A percentile compares a stretch with the other conserved stretches of the same genome.
Conservation (phyloP, 2,113 vertebrate genomes). For the Onychorhynchus coronatus region DNA sequence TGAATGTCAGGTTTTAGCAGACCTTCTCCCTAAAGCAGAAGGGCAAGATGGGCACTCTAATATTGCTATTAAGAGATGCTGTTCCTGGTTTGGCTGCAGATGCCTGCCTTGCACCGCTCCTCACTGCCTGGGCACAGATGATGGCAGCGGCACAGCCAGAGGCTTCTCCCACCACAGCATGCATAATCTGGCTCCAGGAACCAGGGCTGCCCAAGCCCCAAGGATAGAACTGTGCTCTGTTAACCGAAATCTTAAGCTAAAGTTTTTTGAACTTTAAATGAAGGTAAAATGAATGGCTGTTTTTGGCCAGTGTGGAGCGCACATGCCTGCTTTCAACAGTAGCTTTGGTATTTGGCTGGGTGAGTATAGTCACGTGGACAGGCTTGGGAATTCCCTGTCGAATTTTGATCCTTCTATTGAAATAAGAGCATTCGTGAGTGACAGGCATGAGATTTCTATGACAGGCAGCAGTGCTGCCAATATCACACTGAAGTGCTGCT, state of each 20-base stretch:
- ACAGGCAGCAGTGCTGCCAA: not conserved
- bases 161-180: rapidly evolving
- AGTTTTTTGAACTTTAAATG: not conserved
- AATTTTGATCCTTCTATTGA: not conserved
- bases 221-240: not conserved
- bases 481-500: not conserved
- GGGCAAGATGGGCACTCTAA: not conserved
- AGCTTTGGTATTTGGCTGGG: not conserved
- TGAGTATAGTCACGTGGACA: rapidly evolving
- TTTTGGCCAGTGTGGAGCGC: not conserved
- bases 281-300: not conserved
- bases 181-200: not conserved
- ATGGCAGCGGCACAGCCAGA: not conserved
- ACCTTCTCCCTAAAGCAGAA: not conserved
- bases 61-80: not conserved
- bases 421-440: not conserved
- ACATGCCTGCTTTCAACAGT: not conserved
- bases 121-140: rapidly evolving
- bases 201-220: not conserved
- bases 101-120: not conserved
- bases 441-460: not conserved
- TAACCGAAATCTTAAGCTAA: not conserved
- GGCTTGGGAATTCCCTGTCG: not conserved
- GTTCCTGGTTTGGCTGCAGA: rapidly evolving
- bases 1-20: not conserved